Base-by-base conservation (phyloP, 2,888 invertebrate genomes). In the Marasmarcha lunaedactyla region DNA sequence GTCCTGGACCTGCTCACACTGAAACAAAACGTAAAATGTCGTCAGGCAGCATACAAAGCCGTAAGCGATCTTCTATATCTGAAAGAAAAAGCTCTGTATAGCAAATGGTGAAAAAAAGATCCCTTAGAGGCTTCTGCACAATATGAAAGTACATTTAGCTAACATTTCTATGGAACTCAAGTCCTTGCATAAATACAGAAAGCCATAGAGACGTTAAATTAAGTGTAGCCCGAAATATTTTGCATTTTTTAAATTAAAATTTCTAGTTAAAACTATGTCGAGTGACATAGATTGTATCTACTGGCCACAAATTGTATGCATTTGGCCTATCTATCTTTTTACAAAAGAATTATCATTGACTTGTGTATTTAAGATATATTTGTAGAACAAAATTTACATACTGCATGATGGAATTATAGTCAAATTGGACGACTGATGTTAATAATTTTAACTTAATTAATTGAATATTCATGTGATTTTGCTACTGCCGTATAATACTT, bases 21-120 rank as follows among this genome's bases (percentile, higher is more conserved):
- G 71, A 74, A 1, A 65, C 70, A 3, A 68, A 85, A 45, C 57
- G 86, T 26, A 78, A 85, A 50, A 84, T 85, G 68, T 84, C 85
- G 0, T 84, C 83, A 14, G 84, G 84, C 2, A 76, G 71, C 44
- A 72, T 76, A 49, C 77, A 74, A 43, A 78, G 71, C 40, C 66
- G 81, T 40, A 84, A 84, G 46, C 62, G 83, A 1, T 70, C 79
- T 1, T 78, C 78, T 2, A 70, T 83, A 52, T 72, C 79, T 2
- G 83, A 84, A 35, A 53, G 84, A 36, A 84, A 84, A 43, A 76
- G 72, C 47, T 78, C 79, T n/a, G 77, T 76, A 63, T 81, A 79
- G 70, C 69, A 48, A 58, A 58, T 52, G 44, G 49, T 49, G 51
- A 52, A 13, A 9, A 12, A 14, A 6, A 13, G 9, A 2, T 13